Percentiles rank a stretch among this genome's conserved stretches.
Evolutionary conservation across 1,140 invertebrate genomes (phyloP).

Genomic region (Drosophila equinoxialis): DNA sequence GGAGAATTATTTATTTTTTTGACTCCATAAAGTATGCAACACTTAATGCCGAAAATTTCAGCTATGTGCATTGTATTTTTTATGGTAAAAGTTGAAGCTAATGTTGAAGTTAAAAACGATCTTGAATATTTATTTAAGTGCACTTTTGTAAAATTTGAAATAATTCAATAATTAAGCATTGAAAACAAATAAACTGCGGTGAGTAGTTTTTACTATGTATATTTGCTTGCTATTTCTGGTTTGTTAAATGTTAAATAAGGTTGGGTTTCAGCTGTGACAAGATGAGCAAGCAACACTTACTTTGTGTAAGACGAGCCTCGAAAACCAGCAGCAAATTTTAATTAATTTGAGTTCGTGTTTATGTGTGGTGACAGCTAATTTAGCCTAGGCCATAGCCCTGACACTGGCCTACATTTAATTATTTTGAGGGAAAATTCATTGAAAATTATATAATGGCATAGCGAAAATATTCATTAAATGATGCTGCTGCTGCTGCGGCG

Average conservation of each 20-base stretch:
- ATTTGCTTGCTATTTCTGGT: too few relatives aligned
- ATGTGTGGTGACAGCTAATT: conserved; percentile 48
- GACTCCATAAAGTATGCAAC: conserved; percentile 63
- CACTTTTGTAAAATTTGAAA: too few relatives aligned
- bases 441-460: conserved; percentile 45
- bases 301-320: background rate
- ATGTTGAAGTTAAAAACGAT: background rate
- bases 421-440: conserved; percentile 55
- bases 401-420: conserved; percentile 52
- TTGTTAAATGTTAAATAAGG: too few relatives aligned
- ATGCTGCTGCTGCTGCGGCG: conserved; percentile 12
- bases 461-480: conserved; percentile 64
- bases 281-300: background rate
- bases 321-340: conserved; percentile 28
- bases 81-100: background rate
- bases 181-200: too few relatives aligned
- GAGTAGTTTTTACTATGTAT: too few relatives aligned
- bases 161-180: too few relatives aligned
- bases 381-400: conserved; percentile 3
- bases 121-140: too few relatives aligned
- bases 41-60: conserved; percentile 52
- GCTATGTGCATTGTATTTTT: background rate
- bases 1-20: background rate
- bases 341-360: conserved; percentile 30
- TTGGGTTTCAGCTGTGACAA: too few relatives aligned